Conservation (phyloP, 2,113 vertebrate genomes). For the Ameiurus melas region DNA sequence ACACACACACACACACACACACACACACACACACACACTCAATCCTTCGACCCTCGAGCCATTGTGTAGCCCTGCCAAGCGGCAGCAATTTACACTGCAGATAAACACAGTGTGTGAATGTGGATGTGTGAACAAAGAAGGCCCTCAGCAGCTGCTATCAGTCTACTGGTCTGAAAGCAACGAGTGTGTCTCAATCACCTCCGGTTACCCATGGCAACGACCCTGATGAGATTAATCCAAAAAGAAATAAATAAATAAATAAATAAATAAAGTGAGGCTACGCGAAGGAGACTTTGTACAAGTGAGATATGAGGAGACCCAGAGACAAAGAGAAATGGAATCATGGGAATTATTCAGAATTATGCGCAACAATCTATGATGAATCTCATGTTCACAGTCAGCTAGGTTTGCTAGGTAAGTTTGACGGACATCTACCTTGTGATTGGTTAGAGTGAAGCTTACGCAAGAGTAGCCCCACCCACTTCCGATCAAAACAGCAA, state of each 20-base stretch:
- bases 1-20: conserved; percentile 5
- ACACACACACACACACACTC: conserved; percentile 6
- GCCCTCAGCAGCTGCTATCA: conserved; percentile 58
- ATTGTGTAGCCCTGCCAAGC: conserved; percentile 35
- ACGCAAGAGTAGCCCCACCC: not conserved
- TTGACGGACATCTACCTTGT: not conserved
- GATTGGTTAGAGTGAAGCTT: not conserved
- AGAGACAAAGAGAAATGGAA: not conserved
- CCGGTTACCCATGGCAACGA: conserved; percentile 55
- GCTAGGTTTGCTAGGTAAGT: not conserved
- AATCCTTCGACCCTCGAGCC: conserved; percentile 14
- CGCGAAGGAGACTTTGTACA: conserved; percentile 46
- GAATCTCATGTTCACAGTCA: not conserved
- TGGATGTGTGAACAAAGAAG: conserved; percentile 55
- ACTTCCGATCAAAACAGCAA: not conserved
- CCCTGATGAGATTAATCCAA: conserved; percentile 56
- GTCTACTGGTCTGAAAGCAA: conserved; percentile 55
- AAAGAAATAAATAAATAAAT: not conserved
- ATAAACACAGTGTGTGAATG: conserved; percentile 45
- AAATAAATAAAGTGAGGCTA: not conserved
- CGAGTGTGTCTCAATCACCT: conserved; percentile 58
- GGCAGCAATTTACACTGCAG: conserved; percentile 41
- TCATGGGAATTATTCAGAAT: not conserved
- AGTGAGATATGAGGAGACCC: not conserved
- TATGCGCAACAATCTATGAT: not conserved